Conservation (phyloP, 2,888 invertebrate species). For the Watsonalla cultraria region DNA sequence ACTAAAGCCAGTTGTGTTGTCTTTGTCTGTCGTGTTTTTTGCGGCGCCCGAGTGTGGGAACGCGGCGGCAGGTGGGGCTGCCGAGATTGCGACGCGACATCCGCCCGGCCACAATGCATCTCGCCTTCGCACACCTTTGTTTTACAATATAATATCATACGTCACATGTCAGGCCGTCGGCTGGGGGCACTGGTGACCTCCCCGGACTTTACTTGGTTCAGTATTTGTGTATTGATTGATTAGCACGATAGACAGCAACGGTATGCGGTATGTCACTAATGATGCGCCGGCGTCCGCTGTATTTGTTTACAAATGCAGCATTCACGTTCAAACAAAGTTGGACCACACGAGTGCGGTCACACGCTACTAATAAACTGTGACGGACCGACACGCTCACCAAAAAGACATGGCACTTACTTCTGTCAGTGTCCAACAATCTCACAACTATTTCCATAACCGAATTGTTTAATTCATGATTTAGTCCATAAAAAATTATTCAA, state of each 20-base stretch:
- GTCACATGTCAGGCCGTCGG: conserved; percentile 34
- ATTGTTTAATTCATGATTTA: background rate
- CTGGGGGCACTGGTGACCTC: conserved; percentile 30
- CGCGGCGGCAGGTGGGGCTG: conserved; percentile 76
- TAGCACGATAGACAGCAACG: conserved; percentile 4
- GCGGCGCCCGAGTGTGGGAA: conserved; percentile 79
- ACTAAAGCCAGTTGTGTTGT: conserved; percentile 36
- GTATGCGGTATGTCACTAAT: conserved; percentile 23
- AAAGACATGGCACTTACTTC: conserved; percentile 17
- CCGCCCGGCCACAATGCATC: conserved; percentile 76
- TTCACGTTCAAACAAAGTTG: conserved; percentile 30
- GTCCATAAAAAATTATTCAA: background rate
- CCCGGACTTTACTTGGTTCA: conserved; percentile 30
- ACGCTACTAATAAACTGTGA: conserved; percentile 24
- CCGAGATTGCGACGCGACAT: conserved; percentile 78
- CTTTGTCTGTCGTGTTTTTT: conserved; percentile 71
- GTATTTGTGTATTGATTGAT: background rate
- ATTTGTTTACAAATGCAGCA: conserved; percentile 55
- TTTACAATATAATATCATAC: conserved; percentile 67
- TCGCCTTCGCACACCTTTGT: conserved; percentile 56
- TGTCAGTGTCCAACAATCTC: conserved; percentile 8
- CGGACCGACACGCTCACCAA: conserved; percentile 15
- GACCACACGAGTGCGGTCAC: conserved; percentile 35
- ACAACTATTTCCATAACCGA: background rate
- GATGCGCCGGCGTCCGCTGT: conserved; percentile 27